These are phyloP conservation scores for Archegozetes longisetosus DNA, from an alignment of 1,140 invertebrate species.

Conservation along the genomic window DNA sequence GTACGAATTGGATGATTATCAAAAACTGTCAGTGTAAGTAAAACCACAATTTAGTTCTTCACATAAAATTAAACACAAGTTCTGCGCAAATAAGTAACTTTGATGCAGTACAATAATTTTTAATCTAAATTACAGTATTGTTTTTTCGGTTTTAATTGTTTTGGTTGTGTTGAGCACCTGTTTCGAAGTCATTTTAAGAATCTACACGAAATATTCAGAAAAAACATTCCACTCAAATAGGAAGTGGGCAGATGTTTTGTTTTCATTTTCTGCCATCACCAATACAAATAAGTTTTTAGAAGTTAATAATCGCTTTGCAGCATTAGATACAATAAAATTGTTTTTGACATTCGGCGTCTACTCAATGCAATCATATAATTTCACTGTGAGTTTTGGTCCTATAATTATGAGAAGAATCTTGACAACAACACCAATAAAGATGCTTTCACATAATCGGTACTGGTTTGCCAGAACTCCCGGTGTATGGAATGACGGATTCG, in stretches of 20 bases:
- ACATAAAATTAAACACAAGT: no score
- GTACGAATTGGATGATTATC: no score
- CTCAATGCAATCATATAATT: not conserved
- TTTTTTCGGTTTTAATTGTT: not conserved
- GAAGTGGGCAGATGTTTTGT: not conserved
- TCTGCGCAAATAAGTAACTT: no score
- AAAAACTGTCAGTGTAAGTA: no score
- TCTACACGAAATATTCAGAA: not conserved
- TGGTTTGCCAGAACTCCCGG: not conserved
- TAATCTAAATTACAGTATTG: no score
- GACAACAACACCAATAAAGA: not conserved
- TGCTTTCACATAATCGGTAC: not conserved
- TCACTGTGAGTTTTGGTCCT: not conserved
- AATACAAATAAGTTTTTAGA: not conserved
- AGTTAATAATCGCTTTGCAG: not conserved
- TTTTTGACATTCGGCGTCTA: not conserved
- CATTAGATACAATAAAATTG: not conserved
- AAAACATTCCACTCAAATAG: not conserved
- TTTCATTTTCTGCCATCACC: not conserved
- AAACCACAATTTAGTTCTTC: no score
- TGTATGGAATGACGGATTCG: conserved; percentile 2
- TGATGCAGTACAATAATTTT: no score
- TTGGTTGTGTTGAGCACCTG: not conserved
- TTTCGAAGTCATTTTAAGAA: not conserved
- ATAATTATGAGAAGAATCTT: no score